A percentile compares a stretch with the other conserved stretches of the same genome.
phyloP scores from a whole-genome alignment of 2,113 vertebrate species.

The Lycaon pictus region DNA sequence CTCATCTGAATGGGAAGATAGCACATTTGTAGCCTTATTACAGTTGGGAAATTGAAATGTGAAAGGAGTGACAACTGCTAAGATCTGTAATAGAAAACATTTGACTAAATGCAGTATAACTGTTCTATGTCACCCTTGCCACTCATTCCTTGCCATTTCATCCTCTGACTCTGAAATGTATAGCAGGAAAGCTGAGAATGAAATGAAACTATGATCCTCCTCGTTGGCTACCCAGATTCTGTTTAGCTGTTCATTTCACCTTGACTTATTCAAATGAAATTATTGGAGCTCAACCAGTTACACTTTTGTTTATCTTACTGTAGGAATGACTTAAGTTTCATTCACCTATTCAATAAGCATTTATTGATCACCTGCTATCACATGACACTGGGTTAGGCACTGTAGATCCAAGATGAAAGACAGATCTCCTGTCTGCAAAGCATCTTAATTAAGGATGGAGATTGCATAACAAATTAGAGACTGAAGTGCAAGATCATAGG shows the following conservation, averaged over 20 bases:
- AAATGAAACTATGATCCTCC: not conserved
- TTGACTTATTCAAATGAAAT: not conserved
- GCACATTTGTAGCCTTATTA: conserved; percentile 55
- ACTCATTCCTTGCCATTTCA: not conserved
- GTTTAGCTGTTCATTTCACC: not conserved
- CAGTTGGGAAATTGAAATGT: conserved; percentile 53
- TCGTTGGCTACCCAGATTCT: not conserved
- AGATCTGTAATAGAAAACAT: conserved; percentile 19
- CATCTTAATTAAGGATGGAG: not conserved
- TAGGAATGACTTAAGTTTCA: not conserved
- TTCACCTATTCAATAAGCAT: not conserved
- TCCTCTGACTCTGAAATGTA: not conserved
- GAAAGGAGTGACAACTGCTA: conserved; percentile 14
- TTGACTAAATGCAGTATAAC: not conserved
- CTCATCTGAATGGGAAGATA: conserved; percentile 58
- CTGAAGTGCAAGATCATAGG: not conserved
- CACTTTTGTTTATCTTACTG: not conserved
- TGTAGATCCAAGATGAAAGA: not conserved
- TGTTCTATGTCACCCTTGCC: not conserved
- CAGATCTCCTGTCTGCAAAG: not conserved
- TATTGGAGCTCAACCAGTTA: not conserved
- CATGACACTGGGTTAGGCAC: not conserved
- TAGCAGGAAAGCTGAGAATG: not conserved
- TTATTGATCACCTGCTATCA: not conserved
- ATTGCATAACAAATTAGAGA: not conserved